These are phyloP conservation scores for Globia sparganii DNA, from an alignment of 2,888 invertebrate species.

Conservation along the genomic window DNA sequence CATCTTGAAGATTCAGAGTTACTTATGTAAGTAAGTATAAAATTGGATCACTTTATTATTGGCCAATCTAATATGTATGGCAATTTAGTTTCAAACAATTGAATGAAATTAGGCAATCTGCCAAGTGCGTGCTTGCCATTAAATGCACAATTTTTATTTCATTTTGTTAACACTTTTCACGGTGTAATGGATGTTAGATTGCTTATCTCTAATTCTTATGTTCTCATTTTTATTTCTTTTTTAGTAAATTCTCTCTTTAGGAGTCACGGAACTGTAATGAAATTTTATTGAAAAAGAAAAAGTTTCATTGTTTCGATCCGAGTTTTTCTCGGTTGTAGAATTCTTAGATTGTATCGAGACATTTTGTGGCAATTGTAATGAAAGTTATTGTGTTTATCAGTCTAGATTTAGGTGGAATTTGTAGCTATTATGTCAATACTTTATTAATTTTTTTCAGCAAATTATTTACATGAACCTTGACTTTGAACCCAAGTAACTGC, in stretches of 20 bases:
- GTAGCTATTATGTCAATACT: background rate
- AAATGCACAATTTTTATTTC: constrained; percentile 36
- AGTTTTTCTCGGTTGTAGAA: constrained; percentile 27
- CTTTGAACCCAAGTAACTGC: background rate
- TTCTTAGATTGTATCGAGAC: constrained; percentile 29
- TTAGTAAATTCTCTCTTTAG: constrained; percentile 10
- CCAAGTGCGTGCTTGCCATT: constrained; percentile 45
- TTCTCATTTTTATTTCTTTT: constrained; percentile 29
- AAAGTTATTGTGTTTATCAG: constrained; percentile 23
- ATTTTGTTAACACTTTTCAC: constrained; percentile 41
- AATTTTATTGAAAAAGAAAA: constrained; percentile 10
- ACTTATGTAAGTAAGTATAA: constrained; percentile 51
- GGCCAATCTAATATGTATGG: constrained; percentile 58
- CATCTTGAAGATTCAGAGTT: constrained; percentile 57
- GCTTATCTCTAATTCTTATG: constrained; percentile 41
- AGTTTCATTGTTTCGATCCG: background rate
- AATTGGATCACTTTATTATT: constrained; percentile 60
- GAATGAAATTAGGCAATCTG: constrained; percentile 59
- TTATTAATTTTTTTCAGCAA: background rate
- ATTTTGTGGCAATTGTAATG: constrained; percentile 14
- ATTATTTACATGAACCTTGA: background rate
- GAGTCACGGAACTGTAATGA: constrained; percentile 26
- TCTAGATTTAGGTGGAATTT: constrained; percentile 12
- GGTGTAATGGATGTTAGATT: constrained; percentile 35
- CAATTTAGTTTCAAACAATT: constrained; percentile 66